Evolutionary conservation across 2,888 invertebrate species (phyloP).

Genomic region (Cataglyphis albicans): DNA sequence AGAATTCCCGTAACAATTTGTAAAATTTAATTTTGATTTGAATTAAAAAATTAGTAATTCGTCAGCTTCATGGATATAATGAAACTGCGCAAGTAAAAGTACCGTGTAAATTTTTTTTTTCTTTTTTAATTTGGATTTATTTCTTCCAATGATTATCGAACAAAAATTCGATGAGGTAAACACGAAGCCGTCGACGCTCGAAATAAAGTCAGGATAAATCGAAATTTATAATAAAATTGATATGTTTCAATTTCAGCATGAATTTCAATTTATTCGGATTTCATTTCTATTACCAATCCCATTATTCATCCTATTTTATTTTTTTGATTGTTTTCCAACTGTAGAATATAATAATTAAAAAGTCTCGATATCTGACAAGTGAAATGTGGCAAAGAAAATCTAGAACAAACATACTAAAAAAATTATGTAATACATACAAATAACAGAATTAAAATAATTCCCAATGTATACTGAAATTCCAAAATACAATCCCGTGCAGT

Average conservation of each 20-base stretch:
- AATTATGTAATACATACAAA: background rate
- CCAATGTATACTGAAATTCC: background rate
- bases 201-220: conserved; percentile 15
- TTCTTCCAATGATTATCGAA: background rate
- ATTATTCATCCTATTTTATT: conserved; percentile 23
- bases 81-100: background rate
- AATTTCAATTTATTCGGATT: conserved; percentile 44
- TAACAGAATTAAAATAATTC: background rate
- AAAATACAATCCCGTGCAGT: background rate
- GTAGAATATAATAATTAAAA: conserved; percentile 29
- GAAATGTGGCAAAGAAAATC: conserved; percentile 12
- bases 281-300: conserved; percentile 31
- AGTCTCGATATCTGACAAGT: background rate
- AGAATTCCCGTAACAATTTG: background rate
- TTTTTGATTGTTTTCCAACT: conserved; percentile 36
- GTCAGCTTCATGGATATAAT: background rate
- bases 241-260: conserved; percentile 12
- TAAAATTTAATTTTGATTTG: background rate
- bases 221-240: conserved; percentile 32
- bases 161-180: background rate
- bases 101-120: background rate
- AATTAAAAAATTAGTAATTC: background rate
- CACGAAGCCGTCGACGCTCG: background rate
- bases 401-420: background rate
- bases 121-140: conserved; percentile 6